Conservation (phyloP, 1,140 invertebrate genomes). For the Thereuonema tuberculata region DNA sequence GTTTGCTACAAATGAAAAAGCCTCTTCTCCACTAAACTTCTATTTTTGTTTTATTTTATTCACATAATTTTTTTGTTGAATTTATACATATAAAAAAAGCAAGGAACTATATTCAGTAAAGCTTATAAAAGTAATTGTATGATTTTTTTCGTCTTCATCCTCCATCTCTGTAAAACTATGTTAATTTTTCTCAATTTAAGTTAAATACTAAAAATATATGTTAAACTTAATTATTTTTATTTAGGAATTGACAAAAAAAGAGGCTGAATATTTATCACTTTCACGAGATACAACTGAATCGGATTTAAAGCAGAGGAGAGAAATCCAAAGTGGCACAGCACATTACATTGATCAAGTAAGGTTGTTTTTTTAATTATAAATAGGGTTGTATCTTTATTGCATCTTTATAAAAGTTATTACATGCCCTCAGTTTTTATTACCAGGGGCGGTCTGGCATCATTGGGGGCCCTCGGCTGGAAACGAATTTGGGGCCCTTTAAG, state of each 20-base stretch:
- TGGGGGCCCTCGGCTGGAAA: background rate
- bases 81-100: no score
- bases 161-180: constrained; percentile 10
- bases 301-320: constrained; percentile 88
- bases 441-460: no score
- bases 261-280: constrained; percentile 84
- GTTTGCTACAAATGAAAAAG: no score
- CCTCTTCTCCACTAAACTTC: no score
- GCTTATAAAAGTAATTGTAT: background rate
- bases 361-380: background rate
- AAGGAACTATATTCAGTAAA: background rate
- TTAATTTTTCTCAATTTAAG: background rate
- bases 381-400: background rate
- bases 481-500: background rate
- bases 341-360: constrained; percentile 82
- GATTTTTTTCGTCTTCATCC: background rate
- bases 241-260: constrained; percentile 64
- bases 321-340: constrained; percentile 73
- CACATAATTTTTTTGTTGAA: no score
- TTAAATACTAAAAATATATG: background rate
- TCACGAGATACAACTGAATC: constrained; percentile 92
- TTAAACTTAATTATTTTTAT: background rate
- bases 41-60: no score
- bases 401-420: background rate
- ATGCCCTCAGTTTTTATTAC: no score